Evolutionary conservation across 1,140 invertebrate species (phyloP).

Genomic region (Acromyrmex echinatior): DNA sequence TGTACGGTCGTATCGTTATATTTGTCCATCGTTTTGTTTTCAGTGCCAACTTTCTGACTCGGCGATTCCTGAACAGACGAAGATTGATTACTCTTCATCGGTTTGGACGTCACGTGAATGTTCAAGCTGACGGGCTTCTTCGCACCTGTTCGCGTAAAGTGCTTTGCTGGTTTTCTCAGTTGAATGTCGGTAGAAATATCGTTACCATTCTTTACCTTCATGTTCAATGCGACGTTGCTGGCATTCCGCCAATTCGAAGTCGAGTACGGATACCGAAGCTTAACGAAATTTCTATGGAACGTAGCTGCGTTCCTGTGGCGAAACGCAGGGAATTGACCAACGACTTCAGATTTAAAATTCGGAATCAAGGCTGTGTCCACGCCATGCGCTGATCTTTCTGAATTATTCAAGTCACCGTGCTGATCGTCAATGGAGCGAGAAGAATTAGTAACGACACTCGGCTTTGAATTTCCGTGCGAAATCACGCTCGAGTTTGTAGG

Average conservation of each 20-base stretch:
- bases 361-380: conserved; percentile 10
- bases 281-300: conserved; percentile 4
- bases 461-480: neutral
- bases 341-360: conserved; percentile 26
- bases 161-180: neutral
- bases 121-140: neutral
- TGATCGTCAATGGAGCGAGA: neutral
- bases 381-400: conserved; percentile 8
- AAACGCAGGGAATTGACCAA: neutral
- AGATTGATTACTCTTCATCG: conserved; percentile 13
- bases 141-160: conserved; percentile 8
- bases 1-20: no score
- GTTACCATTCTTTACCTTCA: neutral
- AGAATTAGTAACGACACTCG: neutral
- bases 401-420: conserved; percentile 66
- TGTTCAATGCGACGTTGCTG: neutral
- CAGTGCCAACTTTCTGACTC: neutral
- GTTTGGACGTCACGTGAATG: neutral
- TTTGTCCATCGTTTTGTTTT: neutral
- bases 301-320: neutral
- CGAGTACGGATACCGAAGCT: conserved; percentile 35
- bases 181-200: neutral
- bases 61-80: neutral
- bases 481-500: neutral
- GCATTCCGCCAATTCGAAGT: conserved; percentile 18